phyloP scores from a whole-genome alignment of 1,140 invertebrate genomes.

The Ostrea edulis region DNA sequence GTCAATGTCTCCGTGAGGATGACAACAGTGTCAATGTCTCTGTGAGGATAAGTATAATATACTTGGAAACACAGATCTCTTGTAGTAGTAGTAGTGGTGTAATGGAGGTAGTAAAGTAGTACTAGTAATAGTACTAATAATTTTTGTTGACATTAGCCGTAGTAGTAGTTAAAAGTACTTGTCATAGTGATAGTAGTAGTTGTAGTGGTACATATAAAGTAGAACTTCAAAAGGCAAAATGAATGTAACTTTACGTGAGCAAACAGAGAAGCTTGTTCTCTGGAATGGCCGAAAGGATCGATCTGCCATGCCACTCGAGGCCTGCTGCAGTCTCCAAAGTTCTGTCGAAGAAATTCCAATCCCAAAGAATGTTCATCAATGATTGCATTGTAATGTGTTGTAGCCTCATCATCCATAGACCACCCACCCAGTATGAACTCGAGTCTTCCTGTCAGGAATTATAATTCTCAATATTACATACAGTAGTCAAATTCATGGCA shows the following conservation, averaged over 20 bases:
- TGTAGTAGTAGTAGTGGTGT: too few species aligned
- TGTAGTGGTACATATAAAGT: too few species aligned
- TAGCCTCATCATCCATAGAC: slow-evolving; percentile 97
- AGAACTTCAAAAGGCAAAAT: too few species aligned
- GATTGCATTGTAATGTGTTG: slow-evolving; percentile 93
- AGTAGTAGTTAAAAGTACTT: too few species aligned
- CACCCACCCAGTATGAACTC: slow-evolving; percentile 91
- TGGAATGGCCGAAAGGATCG: slow-evolving; percentile 95
- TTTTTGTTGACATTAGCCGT: too few species aligned
- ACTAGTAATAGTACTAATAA: too few species aligned
- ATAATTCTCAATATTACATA: background rate
- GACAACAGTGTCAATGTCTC: too few species aligned
- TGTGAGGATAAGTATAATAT: too few species aligned
- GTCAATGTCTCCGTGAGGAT: too few species aligned
- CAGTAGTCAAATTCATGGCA: background rate
- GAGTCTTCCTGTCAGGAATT: slow-evolving; percentile 81
- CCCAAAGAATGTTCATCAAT: slow-evolving; percentile 93
- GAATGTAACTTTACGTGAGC: slow-evolving; percentile 59
- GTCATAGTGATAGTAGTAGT: too few species aligned
- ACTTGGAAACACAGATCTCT: too few species aligned
- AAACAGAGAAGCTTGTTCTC: slow-evolving; percentile 90
- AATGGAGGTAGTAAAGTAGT: too few species aligned
- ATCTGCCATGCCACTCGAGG: slow-evolving; percentile 95
- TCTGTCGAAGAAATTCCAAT: slow-evolving; percentile 86
- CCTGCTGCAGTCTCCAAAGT: slow-evolving; percentile 85